phyloP scores from a whole-genome alignment of 2,113 vertebrate genomes.

The Centropristis striata region DNA sequence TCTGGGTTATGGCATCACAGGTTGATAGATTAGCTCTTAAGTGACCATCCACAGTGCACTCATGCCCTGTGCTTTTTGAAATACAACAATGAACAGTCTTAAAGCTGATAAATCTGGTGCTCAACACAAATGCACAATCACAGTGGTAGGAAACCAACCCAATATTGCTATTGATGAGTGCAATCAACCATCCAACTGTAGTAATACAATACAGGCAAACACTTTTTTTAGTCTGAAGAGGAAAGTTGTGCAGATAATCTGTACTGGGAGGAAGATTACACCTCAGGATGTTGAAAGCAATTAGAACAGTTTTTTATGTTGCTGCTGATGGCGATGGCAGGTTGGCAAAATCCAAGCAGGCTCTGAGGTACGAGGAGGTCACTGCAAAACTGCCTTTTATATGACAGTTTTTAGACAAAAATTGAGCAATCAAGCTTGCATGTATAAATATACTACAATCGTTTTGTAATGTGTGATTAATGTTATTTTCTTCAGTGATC shows the following conservation, averaged over 20 bases:
- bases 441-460: not conserved
- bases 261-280: not conserved
- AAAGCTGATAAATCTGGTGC: not conserved
- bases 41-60: not conserved
- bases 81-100: not conserved
- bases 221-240: not conserved
- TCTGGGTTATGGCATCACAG: not conserved
- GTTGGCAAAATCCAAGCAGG: not conserved
- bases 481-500: too few relatives aligned
- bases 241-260: not conserved
- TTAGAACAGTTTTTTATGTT: not conserved
- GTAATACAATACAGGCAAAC: not conserved
- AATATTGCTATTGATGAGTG: not conserved
- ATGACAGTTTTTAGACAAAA: not conserved
- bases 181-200: not conserved
- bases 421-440: not conserved
- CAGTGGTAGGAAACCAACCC: not conserved
- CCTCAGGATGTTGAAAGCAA: slow-evolving; percentile 1
- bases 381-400: not conserved
- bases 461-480: not conserved
- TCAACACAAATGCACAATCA: not conserved
- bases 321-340: not conserved
- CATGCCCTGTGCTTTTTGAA: not conserved
- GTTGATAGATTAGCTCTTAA: not conserved
- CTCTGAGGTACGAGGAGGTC: not conserved